Base-by-base conservation (phyloP, 1,140 invertebrate species). In the Ceratoteleas bidentatus region DNA sequence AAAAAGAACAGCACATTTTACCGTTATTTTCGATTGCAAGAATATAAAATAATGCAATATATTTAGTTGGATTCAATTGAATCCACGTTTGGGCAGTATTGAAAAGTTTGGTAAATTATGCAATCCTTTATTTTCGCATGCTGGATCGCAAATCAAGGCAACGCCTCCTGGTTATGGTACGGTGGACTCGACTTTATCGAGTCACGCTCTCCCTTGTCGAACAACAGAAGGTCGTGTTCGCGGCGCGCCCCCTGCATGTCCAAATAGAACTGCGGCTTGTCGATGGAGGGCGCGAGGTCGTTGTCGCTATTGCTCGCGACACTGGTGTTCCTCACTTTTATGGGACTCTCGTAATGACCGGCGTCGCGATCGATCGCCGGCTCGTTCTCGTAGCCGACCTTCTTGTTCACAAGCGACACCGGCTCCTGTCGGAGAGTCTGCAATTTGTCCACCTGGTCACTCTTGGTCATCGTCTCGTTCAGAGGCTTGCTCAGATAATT, bases 311-410 rank as follows among this genome's bases (percentile, higher is more conserved):
- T 88, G 49, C 89, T 90, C 7, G 84, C 65, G 2, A 89, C 79
- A 72, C 88, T 89, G 0, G 54, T 52, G 40, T 88, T 88, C n/a
- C 88, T 74, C 10, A 91, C 47, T 77, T 91, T 92, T 45, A 93
- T 91, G 2, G 92, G 92, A 53, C 89, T 92, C 72, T 93, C 92
- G 64, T 93, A 93, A 38, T 92, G 91, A 87, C 87, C 88, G 6
- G 66, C 43, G 14, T 77, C 81, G 6, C 83, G 69, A 61, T 62
- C 88, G 0, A 83, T 15, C 0, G 73, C 69, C n/a, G 53, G 84
- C 62, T 91, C 88, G 60, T 91, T 91, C 0, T 88, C 87, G 68
- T 92, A 91, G 2, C 84, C 49, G 2, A 84, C 78, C 36, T 90
- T 88, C n/a, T n/a, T n/a, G 3, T 82, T 83, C 14, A 86, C 84